Evolutionary conservation across 2,113 vertebrate species (phyloP).

Genomic region (Spea bombifrons): DNA sequence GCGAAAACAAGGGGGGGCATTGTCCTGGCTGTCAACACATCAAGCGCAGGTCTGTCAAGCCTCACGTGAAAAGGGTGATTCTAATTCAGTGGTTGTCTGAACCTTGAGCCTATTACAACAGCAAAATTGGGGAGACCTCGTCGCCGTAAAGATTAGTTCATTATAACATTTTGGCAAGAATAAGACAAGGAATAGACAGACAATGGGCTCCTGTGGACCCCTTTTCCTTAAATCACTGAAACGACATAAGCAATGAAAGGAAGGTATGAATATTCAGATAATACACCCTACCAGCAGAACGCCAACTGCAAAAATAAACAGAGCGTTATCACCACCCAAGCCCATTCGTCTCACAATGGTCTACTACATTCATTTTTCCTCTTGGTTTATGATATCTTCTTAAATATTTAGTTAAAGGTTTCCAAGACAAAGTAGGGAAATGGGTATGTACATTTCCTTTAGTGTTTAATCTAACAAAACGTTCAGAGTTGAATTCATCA

Average conservation of each 20-base stretch:
- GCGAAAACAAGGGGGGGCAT: slow-evolving; percentile 37
- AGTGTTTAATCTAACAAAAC: not conserved
- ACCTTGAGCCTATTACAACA: not conserved
- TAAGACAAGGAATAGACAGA: not conserved
- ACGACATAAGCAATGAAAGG: slow-evolving; percentile 12
- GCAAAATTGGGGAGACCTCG: slow-evolving; percentile 1
- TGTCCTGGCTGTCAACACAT: slow-evolving; percentile 42
- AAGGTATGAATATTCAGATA: slow-evolving; percentile 10
- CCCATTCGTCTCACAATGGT: not conserved
- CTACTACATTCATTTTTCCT: not conserved
- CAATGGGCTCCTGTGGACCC: slow-evolving; percentile 22
- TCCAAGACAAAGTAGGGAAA: slow-evolving; percentile 11
- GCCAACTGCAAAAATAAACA: slow-evolving; percentile 7
- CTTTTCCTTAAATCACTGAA: not conserved
- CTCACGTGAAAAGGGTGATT: not conserved
- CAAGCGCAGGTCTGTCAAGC: slow-evolving; percentile 17
- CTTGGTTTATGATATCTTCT: not conserved
- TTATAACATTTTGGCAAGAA: slow-evolving; percentile 2
- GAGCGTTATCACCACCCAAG: not conserved
- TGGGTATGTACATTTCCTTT: not conserved
- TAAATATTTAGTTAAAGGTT: not conserved
- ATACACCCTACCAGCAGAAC: not conserved
- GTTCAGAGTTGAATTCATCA: not conserved
- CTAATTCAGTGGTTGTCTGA: slow-evolving; percentile 10
- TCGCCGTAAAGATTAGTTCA: not conserved